phyloP scores from a whole-genome alignment of 2,113 vertebrate genomes.

The Candoia aspera region DNA sequence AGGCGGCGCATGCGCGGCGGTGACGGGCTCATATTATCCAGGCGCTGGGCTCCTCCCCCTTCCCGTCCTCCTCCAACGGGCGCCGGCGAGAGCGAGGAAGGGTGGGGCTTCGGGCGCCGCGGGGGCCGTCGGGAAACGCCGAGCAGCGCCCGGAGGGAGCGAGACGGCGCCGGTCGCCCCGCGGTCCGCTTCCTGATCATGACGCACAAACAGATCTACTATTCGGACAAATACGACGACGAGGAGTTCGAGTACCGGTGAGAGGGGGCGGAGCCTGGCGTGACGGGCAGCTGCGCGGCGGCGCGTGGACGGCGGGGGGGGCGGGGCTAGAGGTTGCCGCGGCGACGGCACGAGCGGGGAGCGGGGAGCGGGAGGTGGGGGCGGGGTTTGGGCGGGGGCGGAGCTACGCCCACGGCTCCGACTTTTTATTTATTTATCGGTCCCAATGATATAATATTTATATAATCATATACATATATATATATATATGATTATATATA shows the following conservation, averaged over 20 bases:
- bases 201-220: constrained; percentile 86
- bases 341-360: neutral
- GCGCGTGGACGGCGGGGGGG: neutral
- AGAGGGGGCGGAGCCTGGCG: neutral
- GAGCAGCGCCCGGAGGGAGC: neutral
- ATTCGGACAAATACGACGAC: constrained; percentile 87
- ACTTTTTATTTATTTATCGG: neutral
- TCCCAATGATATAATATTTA: no score
- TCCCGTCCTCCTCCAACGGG: neutral
- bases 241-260: constrained; percentile 89
- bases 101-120: neutral
- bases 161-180: neutral
- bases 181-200: constrained; percentile 53
- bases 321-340: neutral
- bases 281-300: neutral
- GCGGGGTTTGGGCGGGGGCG: neutral
- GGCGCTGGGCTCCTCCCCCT: neutral
- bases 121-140: neutral
- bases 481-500: no score
- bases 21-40: no score
- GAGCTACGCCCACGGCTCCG: no score
- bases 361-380: no score
- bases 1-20: neutral
- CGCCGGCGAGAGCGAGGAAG: neutral
- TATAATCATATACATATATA: no score